Evolutionary conservation across 1,140 invertebrate species (phyloP).

Genomic region (Orchestia grillus): DNA sequence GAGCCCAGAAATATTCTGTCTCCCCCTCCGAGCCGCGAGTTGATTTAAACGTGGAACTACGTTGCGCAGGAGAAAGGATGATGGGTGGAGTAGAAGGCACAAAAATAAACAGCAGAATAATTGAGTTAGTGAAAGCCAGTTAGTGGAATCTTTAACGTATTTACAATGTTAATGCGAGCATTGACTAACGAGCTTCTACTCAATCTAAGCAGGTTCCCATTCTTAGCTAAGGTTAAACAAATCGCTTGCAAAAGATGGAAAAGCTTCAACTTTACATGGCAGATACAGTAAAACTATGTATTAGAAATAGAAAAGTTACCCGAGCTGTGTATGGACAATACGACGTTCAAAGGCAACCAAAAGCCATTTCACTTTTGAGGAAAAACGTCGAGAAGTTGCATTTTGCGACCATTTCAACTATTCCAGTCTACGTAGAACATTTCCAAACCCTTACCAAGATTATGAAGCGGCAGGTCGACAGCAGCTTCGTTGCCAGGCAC

Average conservation of each 20-base stretch:
- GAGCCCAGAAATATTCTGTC: no score
- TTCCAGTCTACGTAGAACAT: not conserved
- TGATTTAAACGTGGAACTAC: no score
- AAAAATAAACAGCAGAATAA: not conserved
- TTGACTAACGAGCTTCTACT: not conserved
- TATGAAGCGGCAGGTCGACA: not conserved
- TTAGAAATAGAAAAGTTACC: not conserved
- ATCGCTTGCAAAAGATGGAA: not conserved
- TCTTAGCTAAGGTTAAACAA: not conserved
- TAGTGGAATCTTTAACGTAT: not conserved
- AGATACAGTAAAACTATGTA: not conserved
- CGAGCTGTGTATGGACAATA: not conserved
- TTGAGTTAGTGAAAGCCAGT: not conserved
- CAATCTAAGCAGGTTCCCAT: not conserved
- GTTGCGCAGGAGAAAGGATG: no score
- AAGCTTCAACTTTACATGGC: not conserved
- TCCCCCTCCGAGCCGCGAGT: no score
- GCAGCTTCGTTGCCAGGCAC: not conserved
- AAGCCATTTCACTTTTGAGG: not conserved
- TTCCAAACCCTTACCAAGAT: not conserved
- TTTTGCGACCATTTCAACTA: not conserved
- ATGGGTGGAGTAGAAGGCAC: no score
- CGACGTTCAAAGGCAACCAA: not conserved
- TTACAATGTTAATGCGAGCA: not conserved
- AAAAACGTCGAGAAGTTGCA: not conserved